Base-by-base conservation (phyloP, 2,113 vertebrate genomes). In the Chamaetylas fuelleborni region DNA sequence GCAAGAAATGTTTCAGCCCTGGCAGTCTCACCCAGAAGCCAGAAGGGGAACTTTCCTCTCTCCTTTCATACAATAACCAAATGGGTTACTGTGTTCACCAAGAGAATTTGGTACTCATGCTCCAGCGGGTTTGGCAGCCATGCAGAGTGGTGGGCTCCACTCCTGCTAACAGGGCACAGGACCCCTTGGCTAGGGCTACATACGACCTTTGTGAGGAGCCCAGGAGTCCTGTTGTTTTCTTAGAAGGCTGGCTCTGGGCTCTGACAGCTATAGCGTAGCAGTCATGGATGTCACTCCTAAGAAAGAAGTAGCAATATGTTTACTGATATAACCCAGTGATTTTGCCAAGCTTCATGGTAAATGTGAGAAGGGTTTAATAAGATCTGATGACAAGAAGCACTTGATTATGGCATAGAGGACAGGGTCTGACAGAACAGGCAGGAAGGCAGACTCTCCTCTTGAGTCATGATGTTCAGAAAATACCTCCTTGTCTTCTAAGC, bases 221-320 rank as follows among this genome's bases (percentile, higher is more conserved):
- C 28, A 48, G 19, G 7, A 5, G 12, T 36, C 54, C n/a, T 56
- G 5, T 13, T 90, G 7, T 54, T 87, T 69, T 66, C 56, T 67
- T 47, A 34, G 53, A 11, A 43, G 40, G 12, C 40, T 92, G 40
- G 6, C 4, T 51, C 36, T 29, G 47, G 13, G 19, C 16, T 69
- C 53, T 67, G 34, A 51, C 4, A 18, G 33, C 11, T 72, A 2
- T 15, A n/a, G n/a, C 0, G 0, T 19, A 73, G 38, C 7, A 36
- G 45, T 19, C 31, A 13, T 48, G 40, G 62, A 34, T 76, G 25
- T 34, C 47, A 40, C 25, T 62, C 10, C 6, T 12, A 33, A 62
- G 71, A 54, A 61, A 42, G 31, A 89, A 31, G 47, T 9, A 76
- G 22, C 29, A 42, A 26, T 33, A 18, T 61, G 40, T 54, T 76